Conservation (phyloP, 2,113 vertebrate species). For the Mus spicilegus region DNA sequence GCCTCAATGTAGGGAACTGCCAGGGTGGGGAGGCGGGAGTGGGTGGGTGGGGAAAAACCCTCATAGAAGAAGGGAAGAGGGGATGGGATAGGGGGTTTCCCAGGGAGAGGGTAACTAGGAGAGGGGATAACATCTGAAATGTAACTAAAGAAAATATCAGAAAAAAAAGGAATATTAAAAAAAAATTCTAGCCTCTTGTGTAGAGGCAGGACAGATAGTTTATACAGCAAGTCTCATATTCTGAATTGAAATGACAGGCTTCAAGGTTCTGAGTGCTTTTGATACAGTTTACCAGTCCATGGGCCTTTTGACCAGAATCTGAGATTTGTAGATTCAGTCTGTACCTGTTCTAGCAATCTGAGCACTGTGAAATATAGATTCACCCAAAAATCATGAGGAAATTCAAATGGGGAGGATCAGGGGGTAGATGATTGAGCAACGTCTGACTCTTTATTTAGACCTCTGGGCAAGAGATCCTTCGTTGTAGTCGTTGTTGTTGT, state of each 20-base stretch:
- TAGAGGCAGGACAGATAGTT: neutral
- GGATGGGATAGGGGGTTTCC: no score
- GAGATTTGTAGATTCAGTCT: neutral
- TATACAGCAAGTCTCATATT: neutral
- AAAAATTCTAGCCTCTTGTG: neutral
- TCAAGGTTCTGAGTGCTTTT: neutral
- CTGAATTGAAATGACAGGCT: neutral
- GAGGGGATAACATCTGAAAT: no score
- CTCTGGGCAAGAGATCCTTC: neutral
- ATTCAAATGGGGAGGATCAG: neutral
- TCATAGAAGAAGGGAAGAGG: no score
- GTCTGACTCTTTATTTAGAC: neutral
- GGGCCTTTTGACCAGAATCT: no score
- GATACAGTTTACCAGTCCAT: neutral
- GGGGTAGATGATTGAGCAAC: neutral
- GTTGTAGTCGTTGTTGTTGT: no score
- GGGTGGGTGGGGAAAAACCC: no score
- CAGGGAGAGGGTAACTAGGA: no score
- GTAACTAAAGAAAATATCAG: no score
- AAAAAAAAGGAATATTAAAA: no score
- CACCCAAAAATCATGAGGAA: conserved; percentile 33
- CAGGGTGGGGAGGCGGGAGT: no score
- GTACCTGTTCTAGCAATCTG: neutral
- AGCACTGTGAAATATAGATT: neutral
- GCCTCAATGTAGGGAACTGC: no score